Percentiles rank a stretch among this genome's conserved stretches.
Evolutionary conservation across 2,113 vertebrate species (phyloP).

Genomic region (Chaenogobius annularis): DNA sequence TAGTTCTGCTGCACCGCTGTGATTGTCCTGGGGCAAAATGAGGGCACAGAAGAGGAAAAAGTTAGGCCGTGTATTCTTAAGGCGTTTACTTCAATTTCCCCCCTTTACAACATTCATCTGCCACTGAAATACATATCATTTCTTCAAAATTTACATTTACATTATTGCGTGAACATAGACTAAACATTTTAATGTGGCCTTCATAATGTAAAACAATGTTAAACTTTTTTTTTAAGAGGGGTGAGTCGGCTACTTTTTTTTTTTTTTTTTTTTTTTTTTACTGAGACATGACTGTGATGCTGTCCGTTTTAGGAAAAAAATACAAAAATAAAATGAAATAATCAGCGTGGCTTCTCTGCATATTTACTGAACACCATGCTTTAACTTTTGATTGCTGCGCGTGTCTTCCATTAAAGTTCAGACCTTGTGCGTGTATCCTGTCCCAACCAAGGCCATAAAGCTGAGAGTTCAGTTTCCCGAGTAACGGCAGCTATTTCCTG

Average conservation of each 20-base stretch:
- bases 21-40: constrained; percentile 54
- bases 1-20: constrained; percentile 17
- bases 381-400: background rate
- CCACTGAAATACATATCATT: background rate
- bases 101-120: background rate
- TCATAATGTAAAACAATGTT: background rate
- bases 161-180: background rate
- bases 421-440: constrained; percentile 15
- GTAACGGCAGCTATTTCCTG: constrained; percentile 40
- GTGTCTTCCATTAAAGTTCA: background rate
- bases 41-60: constrained; percentile 17
- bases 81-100: background rate
- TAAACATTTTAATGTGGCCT: background rate
- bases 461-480: constrained; percentile 40
- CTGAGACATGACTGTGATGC: background rate
- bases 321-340: background rate
- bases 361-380: background rate
- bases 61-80: constrained; percentile 3
- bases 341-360: background rate
- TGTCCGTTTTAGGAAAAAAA: background rate
- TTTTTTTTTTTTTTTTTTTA: background rate
- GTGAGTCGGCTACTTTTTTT: background rate
- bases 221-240: background rate
- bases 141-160: background rate
- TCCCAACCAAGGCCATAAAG: constrained; percentile 32